Evolutionary conservation across 2,888 invertebrate genomes (phyloP), one percentile per base, ranked within the genome.

Genomic region (Willowsia nigromaculata): DNA sequence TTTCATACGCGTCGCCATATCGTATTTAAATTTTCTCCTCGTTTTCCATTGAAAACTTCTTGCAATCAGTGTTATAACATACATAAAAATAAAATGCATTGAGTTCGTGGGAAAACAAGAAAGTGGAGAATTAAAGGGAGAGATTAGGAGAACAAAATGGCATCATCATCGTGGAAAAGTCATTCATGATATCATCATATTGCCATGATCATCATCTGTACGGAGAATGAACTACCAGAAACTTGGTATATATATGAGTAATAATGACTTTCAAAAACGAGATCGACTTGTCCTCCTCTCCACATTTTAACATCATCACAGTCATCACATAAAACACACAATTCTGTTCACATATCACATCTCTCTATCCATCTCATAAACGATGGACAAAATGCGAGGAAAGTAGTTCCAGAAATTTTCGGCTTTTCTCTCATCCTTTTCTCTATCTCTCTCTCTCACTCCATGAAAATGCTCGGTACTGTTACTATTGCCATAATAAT

Each of bases 231-330:
- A 47, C 11, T 37, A 27, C 47, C 30, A 27, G 22, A 43, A 40
- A 22, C 15, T 71, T 25, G 82, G 9, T 71, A 43, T 88, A 76
- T 68, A 78, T 33, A 68, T 40, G 13, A 30, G 84, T 84, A 84
- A 88, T 88, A 88, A 88, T 84, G 88, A 84, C 84, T 88, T 88
- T 84, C 53, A 40, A 88, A 88, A 88, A 65, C 65, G 84, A 78
- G 56, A 84, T 88, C 88, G 78, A 84, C 88, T 84, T 85, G 84
- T 74, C 82, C 53, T 74, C 50, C 81, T 87, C 81, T 62, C 59
- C 76, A 68, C 47, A 65, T 78, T 84, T 88, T 76, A 85, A 65
- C 88, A 88, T 88, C 88, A 88, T 68, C 78, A 71, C 74, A 76
- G 50, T 53, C 88, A 83, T 83, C 76, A 62, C 82, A 82, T 76